These are phyloP conservation scores for Climacteris rufus DNA, from an alignment of 2,113 vertebrate species.

Conservation along the genomic window DNA sequence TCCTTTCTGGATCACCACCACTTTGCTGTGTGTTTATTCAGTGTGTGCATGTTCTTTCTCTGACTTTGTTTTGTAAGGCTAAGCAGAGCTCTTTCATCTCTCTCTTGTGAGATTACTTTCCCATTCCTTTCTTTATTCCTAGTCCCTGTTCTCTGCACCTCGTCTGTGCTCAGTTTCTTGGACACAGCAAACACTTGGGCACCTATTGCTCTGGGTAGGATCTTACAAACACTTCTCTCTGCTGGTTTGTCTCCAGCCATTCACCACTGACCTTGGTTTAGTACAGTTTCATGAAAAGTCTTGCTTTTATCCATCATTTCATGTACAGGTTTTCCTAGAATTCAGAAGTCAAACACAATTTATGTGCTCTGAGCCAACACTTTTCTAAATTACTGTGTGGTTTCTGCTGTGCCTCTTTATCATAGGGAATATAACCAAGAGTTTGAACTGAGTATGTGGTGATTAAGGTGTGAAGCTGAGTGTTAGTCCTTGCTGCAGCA, in stretches of 20 bases:
- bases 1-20: background rate
- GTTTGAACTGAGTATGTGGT: background rate
- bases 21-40: background rate
- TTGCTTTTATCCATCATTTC: background rate
- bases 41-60: background rate
- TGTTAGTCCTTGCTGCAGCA: background rate
- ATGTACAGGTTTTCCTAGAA: background rate
- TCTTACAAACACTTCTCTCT: background rate
- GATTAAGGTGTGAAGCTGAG: background rate
- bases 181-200: background rate
- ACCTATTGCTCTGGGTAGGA: background rate
- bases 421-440: background rate
- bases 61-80: background rate
- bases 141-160: background rate
- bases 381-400: background rate
- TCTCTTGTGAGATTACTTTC: background rate
- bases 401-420: background rate
- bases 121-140: background rate
- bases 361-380: background rate
- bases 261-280: background rate
- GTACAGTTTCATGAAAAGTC: background rate
- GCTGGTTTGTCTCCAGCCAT: background rate
- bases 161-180: background rate
- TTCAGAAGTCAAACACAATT: background rate
- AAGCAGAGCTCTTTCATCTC: background rate